A percentile compares a stretch with the other conserved stretches of the same genome.
These are phyloP conservation scores for Oriolus oriolus DNA, from an alignment of 2,113 vertebrate species.

Conservation along the genomic window DNA sequence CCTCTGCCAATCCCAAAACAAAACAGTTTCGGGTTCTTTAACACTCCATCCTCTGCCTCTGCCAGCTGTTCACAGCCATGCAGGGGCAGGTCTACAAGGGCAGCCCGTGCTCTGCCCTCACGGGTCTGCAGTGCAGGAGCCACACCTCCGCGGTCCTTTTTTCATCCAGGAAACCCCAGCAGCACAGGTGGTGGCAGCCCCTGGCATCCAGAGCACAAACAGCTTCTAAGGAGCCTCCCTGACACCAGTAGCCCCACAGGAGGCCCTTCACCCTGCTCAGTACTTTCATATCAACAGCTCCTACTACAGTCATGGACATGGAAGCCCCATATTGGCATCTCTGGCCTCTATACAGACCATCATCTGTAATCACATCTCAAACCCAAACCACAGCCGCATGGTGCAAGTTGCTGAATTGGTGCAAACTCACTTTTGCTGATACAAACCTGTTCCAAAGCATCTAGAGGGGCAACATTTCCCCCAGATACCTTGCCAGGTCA, in stretches of 20 bases:
- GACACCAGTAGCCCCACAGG: background rate
- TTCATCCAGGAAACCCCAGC: background rate
- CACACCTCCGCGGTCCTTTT: background rate
- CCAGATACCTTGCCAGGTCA: background rate
- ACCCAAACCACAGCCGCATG: background rate
- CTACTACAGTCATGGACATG: background rate
- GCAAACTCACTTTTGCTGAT: background rate
- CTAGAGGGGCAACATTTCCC: background rate
- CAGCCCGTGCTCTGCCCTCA: background rate
- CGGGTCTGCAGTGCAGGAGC: fast-evolving
- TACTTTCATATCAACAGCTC: background rate
- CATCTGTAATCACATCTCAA: background rate
- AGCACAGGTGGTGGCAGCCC: background rate
- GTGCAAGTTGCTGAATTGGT: background rate
- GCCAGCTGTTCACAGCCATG: fast-evolving
- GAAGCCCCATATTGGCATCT: background rate
- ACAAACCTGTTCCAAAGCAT: background rate
- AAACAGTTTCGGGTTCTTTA: background rate
- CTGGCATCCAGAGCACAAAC: background rate
- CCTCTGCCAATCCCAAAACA: background rate
- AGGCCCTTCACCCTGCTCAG: background rate
- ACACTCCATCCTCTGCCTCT: fast-evolving
- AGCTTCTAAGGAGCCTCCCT: background rate
- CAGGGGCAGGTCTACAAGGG: background rate
- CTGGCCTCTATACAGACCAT: background rate